Conservation (phyloP, 2,113 vertebrate species). For the Circaetus cinerascens region DNA sequence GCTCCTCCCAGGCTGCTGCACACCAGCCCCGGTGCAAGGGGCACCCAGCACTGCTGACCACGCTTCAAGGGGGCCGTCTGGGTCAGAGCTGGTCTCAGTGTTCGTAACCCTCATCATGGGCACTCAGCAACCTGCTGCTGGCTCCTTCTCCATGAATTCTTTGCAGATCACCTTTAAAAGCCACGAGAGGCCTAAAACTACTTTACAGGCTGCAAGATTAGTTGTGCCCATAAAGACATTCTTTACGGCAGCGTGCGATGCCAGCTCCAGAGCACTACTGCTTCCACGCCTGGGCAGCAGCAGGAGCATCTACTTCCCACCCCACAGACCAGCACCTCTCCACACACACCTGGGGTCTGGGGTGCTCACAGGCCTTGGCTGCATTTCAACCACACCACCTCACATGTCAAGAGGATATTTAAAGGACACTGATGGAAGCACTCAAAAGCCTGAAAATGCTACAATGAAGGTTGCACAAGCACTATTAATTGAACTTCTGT, state of each 20-base stretch:
- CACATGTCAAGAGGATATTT: neutral
- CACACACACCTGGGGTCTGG: neutral
- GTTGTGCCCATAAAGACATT: neutral
- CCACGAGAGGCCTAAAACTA: neutral
- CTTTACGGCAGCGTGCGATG: fast-evolving
- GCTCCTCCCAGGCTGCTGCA: neutral
- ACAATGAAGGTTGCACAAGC: neutral
- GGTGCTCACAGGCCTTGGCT: neutral
- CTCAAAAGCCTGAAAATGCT: neutral
- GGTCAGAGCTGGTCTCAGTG: neutral
- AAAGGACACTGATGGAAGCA: neutral
- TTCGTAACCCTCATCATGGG: neutral
- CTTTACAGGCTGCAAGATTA: neutral
- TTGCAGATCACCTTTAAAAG: neutral
- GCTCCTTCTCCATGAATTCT: neutral
- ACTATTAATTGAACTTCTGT: neutral
- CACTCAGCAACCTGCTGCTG: neutral
- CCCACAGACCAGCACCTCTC: neutral
- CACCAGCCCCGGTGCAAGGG: fast-evolving
- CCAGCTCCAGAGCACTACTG: neutral
- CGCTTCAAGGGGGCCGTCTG: fast-evolving
- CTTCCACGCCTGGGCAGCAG: neutral
- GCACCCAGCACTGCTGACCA: fast-evolving
- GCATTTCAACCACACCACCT: neutral
- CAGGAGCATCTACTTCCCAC: neutral